Conservation (phyloP, 2,113 vertebrate genomes). For the Abramis brama region DNA sequence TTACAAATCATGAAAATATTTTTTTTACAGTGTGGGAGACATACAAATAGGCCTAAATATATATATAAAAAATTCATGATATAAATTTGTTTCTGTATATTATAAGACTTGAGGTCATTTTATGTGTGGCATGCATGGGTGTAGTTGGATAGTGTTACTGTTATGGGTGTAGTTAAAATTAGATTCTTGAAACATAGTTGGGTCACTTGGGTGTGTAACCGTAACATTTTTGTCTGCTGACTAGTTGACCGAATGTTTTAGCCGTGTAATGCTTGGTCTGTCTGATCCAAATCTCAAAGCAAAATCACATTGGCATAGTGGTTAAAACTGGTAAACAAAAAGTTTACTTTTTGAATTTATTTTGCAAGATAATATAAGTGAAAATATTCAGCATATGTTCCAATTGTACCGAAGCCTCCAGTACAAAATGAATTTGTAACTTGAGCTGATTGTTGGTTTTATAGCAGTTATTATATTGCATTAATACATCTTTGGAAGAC, state of each 20-base stretch:
- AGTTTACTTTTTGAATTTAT: not conserved
- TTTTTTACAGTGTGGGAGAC: not conserved
- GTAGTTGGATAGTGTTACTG: slow-evolving; percentile 1
- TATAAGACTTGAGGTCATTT: not conserved
- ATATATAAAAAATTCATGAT: not conserved
- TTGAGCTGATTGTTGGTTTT: not conserved
- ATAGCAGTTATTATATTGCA: not conserved
- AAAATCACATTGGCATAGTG: not conserved
- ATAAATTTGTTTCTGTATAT: not conserved
- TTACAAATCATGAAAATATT: too few species aligned
- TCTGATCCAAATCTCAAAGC: not conserved
- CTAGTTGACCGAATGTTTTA: not conserved
- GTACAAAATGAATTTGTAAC: not conserved
- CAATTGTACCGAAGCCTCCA: not conserved
- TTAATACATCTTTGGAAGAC: slow-evolving; percentile 6
- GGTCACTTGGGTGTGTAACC: not conserved
- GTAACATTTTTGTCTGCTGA: not conserved
- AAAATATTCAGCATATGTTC: not conserved
- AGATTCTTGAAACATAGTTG: not conserved
- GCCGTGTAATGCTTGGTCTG: not conserved
- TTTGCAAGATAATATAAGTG: not conserved
- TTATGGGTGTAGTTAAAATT: not conserved
- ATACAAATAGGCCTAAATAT: not conserved
- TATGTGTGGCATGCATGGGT: not conserved
- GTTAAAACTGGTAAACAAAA: not conserved